These are phyloP conservation scores for Sialis lutaria DNA, from an alignment of 2,888 invertebrate species.

Conservation along the genomic window DNA sequence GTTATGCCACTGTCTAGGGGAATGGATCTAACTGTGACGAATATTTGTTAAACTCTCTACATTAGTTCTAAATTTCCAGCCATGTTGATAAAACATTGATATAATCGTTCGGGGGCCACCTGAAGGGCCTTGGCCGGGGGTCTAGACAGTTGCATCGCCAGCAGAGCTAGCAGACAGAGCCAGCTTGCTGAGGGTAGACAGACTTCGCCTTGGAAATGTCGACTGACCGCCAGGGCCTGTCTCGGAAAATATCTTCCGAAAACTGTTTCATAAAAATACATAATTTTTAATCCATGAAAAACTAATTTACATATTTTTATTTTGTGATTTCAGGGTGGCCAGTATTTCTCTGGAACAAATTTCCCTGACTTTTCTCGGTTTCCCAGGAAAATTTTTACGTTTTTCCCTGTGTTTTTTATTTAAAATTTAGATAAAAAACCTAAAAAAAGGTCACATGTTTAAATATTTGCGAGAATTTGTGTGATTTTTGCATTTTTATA, in stretches of 20 bases:
- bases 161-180: conserved; percentile 29
- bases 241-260: conserved; percentile 80
- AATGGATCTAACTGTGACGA: too few relatives aligned
- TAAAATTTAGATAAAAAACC: too few relatives aligned
- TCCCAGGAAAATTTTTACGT: too few relatives aligned
- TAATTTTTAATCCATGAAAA: background rate
- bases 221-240: conserved; percentile 36
- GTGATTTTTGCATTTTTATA: too few relatives aligned
- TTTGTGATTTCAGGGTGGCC: too few relatives aligned
- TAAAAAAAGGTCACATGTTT: too few relatives aligned
- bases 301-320: too few relatives aligned
- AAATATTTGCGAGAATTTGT: too few relatives aligned
- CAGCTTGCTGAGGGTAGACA: conserved; percentile 65
- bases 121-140: background rate
- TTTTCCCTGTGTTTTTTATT: too few relatives aligned
- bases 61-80: conserved; percentile 3
- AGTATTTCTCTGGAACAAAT: too few relatives aligned
- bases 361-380: too few relatives aligned
- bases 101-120: background rate
- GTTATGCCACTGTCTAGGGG: too few relatives aligned
- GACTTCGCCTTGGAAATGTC: conserved; percentile 63
- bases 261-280: conserved; percentile 35
- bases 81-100: conserved; percentile 1
- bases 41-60: background rate
- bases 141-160: conserved; percentile 9